Evolutionary conservation across 2,113 vertebrate genomes (phyloP).

Genomic region (Polypterus bichir): DNA sequence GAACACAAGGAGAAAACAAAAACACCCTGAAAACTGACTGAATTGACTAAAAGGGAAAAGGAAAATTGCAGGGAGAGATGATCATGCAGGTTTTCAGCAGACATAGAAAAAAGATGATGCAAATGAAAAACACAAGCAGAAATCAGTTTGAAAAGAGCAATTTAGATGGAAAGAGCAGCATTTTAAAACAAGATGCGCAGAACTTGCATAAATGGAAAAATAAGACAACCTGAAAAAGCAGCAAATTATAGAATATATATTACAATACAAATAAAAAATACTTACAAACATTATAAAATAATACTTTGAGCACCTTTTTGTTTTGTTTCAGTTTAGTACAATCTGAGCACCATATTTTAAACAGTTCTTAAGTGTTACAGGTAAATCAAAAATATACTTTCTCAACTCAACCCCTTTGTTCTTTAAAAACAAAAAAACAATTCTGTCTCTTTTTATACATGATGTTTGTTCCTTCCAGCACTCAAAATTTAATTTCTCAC

Average conservation of each 20-base stretch:
- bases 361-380: conserved; percentile 17
- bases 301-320: conserved; percentile 43
- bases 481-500: neutral
- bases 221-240: conserved; percentile 17
- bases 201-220: neutral
- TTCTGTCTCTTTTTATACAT: conserved; percentile 23
- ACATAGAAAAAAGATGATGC: no score
- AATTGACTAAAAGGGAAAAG: no score
- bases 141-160: no score
- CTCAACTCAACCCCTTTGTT: conserved; percentile 15
- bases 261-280: conserved; percentile 56
- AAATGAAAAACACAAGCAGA: no score
- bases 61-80: neutral
- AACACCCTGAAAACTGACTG: neutral
- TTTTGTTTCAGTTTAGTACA: conserved; percentile 1
- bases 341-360: conserved; percentile 46
- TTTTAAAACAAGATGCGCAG: no score
- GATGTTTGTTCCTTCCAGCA: conserved; percentile 13
- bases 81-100: no score
- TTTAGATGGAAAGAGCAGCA: no score
- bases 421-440: conserved; percentile 33
- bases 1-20: conserved; percentile 9
- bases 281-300: conserved; percentile 63
- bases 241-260: conserved; percentile 59
- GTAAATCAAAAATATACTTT: no score